Conservation (phyloP, 2,888 invertebrate species). For the Saturnia japonica region DNA sequence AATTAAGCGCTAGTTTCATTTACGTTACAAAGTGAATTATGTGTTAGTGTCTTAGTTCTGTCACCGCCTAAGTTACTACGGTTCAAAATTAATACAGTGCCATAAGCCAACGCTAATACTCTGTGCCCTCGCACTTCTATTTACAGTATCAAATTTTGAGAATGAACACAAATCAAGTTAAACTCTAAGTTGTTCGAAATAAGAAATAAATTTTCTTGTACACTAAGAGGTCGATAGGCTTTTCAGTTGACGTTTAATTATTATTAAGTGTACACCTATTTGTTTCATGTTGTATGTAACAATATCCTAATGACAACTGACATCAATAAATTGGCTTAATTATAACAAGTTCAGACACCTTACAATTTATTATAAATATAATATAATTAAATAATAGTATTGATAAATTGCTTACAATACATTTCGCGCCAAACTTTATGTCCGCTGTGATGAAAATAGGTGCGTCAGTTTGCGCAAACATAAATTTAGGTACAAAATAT, state of each 20-base stretch:
- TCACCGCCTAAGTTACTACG: constrained; percentile 81
- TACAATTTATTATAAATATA: not conserved
- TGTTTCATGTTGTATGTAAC: constrained; percentile 78
- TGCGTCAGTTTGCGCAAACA: no score
- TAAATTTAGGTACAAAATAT: no score
- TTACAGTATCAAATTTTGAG: constrained; percentile 75
- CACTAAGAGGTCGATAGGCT: constrained; percentile 42
- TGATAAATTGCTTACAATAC: no score
- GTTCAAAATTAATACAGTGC: constrained; percentile 82
- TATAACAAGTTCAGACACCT: constrained; percentile 21
- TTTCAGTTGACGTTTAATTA: constrained; percentile 57
- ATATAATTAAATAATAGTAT: no score
- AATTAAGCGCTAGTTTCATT: constrained; percentile 81
- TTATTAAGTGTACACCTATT: constrained; percentile 80
- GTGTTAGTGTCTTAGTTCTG: constrained; percentile 81
- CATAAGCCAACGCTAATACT: constrained; percentile 80
- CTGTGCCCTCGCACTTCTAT: constrained; percentile 66
- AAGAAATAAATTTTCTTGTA: constrained; percentile 36
- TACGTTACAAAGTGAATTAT: constrained; percentile 80
- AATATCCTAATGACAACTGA: constrained; percentile 75
- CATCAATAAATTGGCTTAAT: constrained; percentile 69
- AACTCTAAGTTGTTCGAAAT: constrained; percentile 33
- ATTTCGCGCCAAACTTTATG: no score
- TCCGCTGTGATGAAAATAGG: no score
- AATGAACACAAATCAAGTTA: constrained; percentile 34